These are phyloP conservation scores for Polyploca ridens DNA, from an alignment of 2,888 invertebrate species.

Conservation along the genomic window DNA sequence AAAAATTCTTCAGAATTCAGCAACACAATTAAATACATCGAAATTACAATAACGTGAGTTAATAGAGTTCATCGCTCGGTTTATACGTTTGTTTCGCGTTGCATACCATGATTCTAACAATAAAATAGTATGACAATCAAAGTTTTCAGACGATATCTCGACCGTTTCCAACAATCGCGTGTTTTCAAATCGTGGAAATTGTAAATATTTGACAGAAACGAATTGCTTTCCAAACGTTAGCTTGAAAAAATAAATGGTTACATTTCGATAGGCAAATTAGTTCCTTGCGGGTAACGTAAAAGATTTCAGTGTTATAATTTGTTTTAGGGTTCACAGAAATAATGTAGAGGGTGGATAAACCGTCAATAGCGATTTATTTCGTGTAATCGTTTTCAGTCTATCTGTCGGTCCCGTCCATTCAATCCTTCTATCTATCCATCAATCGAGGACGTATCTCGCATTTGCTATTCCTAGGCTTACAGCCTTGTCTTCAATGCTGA, in stretches of 20 bases:
- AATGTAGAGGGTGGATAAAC: neutral
- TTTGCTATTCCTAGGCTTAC: neutral
- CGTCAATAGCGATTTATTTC: neutral
- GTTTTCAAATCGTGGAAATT: conserved; percentile 30
- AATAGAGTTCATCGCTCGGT: neutral
- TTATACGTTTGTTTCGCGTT: neutral
- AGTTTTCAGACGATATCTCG: conserved; percentile 54
- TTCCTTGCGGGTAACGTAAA: neutral
- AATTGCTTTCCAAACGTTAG: conserved; percentile 49
- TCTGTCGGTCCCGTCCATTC: neutral
- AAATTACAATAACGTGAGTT: neutral
- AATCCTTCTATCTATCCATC: conserved; percentile 2
- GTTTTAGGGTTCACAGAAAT: neutral
- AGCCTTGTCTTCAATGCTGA: neutral
- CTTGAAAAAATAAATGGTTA: conserved; percentile 6
- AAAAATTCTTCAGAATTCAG: neutral
- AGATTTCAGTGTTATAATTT: neutral
- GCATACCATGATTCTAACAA: conserved; percentile 28
- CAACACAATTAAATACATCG: neutral
- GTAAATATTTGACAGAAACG: conserved; percentile 48
- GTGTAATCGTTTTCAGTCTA: neutral
- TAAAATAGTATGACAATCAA: conserved; percentile 45
- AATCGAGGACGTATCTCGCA: neutral
- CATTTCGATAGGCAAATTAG: conserved; percentile 20
- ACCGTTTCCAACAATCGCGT: conserved; percentile 44